These are phyloP conservation scores for Diplodus sargus DNA, from an alignment of 2,797 vertebrate genomes.

Conservation along the genomic window DNA sequence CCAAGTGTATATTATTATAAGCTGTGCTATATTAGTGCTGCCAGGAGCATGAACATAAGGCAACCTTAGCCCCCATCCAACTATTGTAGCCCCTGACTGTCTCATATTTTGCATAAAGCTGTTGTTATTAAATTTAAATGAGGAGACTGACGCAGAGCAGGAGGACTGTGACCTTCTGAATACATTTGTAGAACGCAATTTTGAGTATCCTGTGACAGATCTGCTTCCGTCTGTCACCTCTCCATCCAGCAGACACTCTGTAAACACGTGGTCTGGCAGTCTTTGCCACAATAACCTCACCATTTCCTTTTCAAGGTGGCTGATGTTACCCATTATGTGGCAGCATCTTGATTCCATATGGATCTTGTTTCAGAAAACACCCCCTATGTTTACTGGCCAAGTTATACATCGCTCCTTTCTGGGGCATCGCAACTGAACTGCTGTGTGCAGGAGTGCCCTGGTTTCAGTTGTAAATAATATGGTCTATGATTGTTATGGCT, in stretches of 20 bases:
- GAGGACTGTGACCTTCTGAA: conserved; percentile 81
- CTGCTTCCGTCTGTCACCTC: conserved; percentile 70
- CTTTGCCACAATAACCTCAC: conserved; percentile 56
- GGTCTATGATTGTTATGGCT: conserved; percentile 47
- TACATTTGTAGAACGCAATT: conserved; percentile 77
- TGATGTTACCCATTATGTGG: conserved; percentile 65
- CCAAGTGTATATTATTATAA: conserved; percentile 12
- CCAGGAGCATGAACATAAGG: conserved; percentile 33
- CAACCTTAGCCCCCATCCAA: conserved; percentile 34
- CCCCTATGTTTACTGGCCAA: conserved; percentile 44
- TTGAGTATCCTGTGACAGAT: conserved; percentile 77
- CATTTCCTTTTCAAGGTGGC: conserved; percentile 61
- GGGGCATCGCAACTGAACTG: conserved; percentile 63
- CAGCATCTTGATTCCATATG: conserved; percentile 55
- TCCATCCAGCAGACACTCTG: conserved; percentile 49
- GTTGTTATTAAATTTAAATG: conserved; percentile 84
- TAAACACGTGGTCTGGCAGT: conserved; percentile 46
- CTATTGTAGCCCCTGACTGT: conserved; percentile 52
- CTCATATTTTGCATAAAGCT: conserved; percentile 78
- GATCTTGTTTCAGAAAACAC: conserved; percentile 63
- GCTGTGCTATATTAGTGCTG: conserved; percentile 23
- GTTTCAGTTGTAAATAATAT: conserved; percentile 65
- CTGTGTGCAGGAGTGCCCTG: conserved; percentile 55
- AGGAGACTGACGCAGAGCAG: conserved; percentile 70
- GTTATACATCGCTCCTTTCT: conserved; percentile 52